These are phyloP conservation scores for Sturnira hondurensis DNA, from an alignment of 2,113 vertebrate genomes.

Conservation along the genomic window DNA sequence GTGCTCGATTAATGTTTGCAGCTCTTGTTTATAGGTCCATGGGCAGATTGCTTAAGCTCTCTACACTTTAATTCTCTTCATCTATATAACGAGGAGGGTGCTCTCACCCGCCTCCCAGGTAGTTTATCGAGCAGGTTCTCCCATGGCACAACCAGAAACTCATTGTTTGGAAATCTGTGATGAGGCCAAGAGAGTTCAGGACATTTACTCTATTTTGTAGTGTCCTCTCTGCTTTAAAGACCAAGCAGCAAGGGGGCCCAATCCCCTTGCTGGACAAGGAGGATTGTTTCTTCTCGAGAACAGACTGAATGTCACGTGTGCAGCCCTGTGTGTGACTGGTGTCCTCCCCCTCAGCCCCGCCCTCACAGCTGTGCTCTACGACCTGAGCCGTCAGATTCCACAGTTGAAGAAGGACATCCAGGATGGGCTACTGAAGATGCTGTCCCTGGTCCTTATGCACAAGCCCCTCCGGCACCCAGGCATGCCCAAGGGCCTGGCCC, in stretches of 20 bases:
- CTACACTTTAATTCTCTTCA: background rate
- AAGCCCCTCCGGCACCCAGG: conserved; percentile 96
- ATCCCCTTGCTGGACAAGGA: background rate
- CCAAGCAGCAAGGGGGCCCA: background rate
- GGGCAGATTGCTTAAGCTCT: background rate
- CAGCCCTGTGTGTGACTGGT: background rate
- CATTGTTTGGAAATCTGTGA: background rate
- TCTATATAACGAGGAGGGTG: background rate
- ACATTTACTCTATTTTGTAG: background rate
- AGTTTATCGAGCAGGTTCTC: background rate
- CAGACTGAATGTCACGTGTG: background rate
- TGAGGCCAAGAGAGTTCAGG: background rate
- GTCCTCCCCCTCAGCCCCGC: conserved; percentile 87
- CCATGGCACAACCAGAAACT: background rate
- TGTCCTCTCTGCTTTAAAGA: background rate
- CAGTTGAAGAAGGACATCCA: conserved; percentile 99
- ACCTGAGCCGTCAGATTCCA: conserved; percentile 97
- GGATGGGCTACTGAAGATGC: conserved; percentile 98
- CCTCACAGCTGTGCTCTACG: conserved; percentile 94
- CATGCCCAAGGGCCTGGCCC: conserved; percentile 97
- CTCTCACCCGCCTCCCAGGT: background rate
- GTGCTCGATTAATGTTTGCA: background rate
- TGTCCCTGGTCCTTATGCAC: conserved; percentile 98
- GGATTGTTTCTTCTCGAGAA: background rate
- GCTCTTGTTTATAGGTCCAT: background rate